Evolutionary conservation across 2,888 invertebrate species (phyloP).

Genomic region (Serrognathus titanus): DNA sequence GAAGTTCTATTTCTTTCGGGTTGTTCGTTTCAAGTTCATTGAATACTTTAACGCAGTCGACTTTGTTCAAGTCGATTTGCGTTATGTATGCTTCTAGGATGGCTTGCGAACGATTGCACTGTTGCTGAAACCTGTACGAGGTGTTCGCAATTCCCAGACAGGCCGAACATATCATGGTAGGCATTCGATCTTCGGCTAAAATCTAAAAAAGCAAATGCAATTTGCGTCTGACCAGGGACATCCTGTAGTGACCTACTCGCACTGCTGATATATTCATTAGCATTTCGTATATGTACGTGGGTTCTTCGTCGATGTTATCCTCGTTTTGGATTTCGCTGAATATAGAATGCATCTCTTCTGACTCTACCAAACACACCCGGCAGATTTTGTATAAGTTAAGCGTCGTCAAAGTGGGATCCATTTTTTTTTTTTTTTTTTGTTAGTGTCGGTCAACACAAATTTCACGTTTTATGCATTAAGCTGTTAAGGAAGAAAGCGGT

Average conservation of each 20-base stretch:
- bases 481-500: no score
- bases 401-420: conserved; percentile 11
- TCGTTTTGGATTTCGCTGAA: conserved; percentile 30
- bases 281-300: conserved; percentile 32
- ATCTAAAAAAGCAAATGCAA: conserved; percentile 24
- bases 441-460: neutral
- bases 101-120: conserved; percentile 33
- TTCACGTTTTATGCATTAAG: no score
- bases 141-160: conserved; percentile 32
- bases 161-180: conserved; percentile 30
- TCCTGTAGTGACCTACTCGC: conserved; percentile 21
- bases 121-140: conserved; percentile 32
- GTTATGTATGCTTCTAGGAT: conserved; percentile 30
- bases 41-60: neutral
- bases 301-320: conserved; percentile 24
- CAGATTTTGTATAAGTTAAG: conserved; percentile 33
- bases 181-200: conserved; percentile 31
- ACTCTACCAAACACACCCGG: conserved; percentile 32
- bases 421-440: no score
- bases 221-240: neutral
- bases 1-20: neutral
- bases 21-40: neutral
- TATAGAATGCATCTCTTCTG: conserved; percentile 33
- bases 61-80: conserved; percentile 15
- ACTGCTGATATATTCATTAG: conserved; percentile 32